Conservation (phyloP, 1,140 invertebrate genomes). For the Planococcus citri region DNA sequence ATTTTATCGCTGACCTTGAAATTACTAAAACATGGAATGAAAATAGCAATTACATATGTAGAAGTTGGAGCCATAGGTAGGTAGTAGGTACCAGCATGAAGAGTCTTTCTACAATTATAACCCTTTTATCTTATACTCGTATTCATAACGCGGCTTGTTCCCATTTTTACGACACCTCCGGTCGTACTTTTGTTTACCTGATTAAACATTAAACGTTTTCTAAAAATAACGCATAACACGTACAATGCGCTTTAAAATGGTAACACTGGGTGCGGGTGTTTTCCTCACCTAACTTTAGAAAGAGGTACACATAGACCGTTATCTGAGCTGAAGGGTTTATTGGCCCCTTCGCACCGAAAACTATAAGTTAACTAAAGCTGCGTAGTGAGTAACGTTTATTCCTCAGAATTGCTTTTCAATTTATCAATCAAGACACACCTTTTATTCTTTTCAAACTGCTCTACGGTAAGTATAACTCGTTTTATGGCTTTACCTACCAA, state of each 20-base stretch:
- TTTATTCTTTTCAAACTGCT: conserved; percentile 3
- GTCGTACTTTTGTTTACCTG: too few species aligned
- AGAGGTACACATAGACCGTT: neutral
- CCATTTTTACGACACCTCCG: too few species aligned
- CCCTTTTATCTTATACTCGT: too few species aligned
- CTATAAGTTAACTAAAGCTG: conserved; percentile 16
- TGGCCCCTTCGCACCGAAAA: conserved; percentile 16
- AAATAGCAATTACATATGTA: too few species aligned
- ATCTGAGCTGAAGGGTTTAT: conserved; percentile 16
- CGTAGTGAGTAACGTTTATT: conserved; percentile 14
- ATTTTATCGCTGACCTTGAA: too few species aligned
- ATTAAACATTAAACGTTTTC: too few species aligned
- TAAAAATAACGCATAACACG: neutral
- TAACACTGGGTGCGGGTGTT: conserved; percentile 10
- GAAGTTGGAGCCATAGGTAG: too few species aligned
- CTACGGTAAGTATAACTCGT: neutral
- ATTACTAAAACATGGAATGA: too few species aligned
- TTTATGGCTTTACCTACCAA: too few species aligned
- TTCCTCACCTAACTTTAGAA: conserved; percentile 11
- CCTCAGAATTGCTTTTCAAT: conserved; percentile 15
- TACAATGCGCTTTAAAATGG: neutral
- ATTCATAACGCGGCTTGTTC: too few species aligned
- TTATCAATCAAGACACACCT: conserved; percentile 10
- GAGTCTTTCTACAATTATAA: too few species aligned
- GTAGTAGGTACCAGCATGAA: too few species aligned